A percentile compares a stretch with the other conserved stretches of the same genome.
These are phyloP conservation scores for Montipora foliosa DNA, from an alignment of 64 coral and sea anemone species.

Conservation along the genomic window DNA sequence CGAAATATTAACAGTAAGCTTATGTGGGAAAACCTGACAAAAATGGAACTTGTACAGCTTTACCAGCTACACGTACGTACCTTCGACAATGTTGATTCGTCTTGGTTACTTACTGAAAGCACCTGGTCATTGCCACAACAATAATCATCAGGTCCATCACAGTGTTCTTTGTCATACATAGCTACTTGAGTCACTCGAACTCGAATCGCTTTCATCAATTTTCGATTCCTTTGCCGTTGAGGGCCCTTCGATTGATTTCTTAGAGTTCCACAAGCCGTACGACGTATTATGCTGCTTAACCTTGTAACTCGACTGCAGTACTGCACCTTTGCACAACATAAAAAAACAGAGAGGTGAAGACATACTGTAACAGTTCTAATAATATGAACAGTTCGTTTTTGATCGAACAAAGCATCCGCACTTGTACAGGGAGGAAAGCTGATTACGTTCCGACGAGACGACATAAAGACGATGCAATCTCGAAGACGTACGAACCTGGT, in stretches of 20 bases:
- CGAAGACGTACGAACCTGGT: background rate
- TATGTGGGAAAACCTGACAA: too few relatives aligned
- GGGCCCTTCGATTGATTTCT: conserved; percentile 17
- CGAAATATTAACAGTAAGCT: too few relatives aligned
- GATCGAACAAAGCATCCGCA: background rate
- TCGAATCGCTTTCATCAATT: conserved; percentile 41
- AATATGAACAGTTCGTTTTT: background rate
- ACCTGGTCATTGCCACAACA: background rate
- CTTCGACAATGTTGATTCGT: conserved; percentile 7
- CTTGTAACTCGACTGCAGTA: conserved; percentile 16
- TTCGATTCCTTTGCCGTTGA: conserved; percentile 28
- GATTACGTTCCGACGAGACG: background rate
- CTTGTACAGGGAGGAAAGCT: background rate
- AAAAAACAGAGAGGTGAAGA: conserved; percentile 21
- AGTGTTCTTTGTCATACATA: background rate
- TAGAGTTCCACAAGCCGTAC: conserved; percentile 29
- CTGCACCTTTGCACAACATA: conserved; percentile 7
- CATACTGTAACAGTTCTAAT: background rate
- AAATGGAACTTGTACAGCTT: conserved; percentile 6
- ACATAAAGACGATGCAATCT: background rate
- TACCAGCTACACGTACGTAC: background rate
- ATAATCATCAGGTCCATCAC: background rate
- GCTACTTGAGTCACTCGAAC: background rate
- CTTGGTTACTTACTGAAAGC: conserved; percentile 4
- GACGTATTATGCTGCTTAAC: background rate